A percentile compares a stretch with the other conserved stretches of the same genome.
Conservation (phyloP, 2,113 vertebrate genomes). For the Rhagologus leucostigma region DNA sequence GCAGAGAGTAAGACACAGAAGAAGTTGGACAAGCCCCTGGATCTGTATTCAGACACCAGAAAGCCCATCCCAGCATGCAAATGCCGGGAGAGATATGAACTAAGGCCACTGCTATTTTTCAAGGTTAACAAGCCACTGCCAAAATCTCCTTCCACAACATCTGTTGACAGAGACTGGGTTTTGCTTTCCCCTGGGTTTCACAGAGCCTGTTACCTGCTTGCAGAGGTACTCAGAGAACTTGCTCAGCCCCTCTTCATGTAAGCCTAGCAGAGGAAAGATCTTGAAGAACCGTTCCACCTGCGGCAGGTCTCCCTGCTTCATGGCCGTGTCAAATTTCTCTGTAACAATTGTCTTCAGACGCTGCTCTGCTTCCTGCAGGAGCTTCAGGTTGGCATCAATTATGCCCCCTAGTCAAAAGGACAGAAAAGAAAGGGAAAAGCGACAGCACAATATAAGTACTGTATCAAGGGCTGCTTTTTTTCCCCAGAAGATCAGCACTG, state of each 20-base stretch:
- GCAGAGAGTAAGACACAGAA: background rate
- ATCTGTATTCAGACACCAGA: background rate
- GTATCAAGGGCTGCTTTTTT: background rate
- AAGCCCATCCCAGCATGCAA: background rate
- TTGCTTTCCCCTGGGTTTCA: background rate
- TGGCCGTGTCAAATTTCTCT: slow-evolving; percentile 87
- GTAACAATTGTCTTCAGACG: slow-evolving; percentile 90
- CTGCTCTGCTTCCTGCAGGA: slow-evolving; percentile 92
- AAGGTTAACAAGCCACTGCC: background rate
- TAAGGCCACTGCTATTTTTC: background rate
- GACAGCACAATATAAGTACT: background rate
- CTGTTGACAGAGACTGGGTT: background rate
- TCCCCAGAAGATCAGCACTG: background rate
- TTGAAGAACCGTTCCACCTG: slow-evolving; percentile 98
- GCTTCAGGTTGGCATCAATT: slow-evolving; percentile 91
- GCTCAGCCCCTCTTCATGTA: slow-evolving; percentile 94
- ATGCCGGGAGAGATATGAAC: background rate
- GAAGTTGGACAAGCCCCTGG: background rate
- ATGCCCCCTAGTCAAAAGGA: slow-evolving; percentile 77
- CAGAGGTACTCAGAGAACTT: slow-evolving; percentile 95
- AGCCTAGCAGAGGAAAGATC: slow-evolving; percentile 92
- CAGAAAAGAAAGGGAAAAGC: background rate
- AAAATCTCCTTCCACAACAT: background rate
- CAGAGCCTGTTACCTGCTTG: slow-evolving; percentile 80
- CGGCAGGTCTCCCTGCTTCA: slow-evolving; percentile 85